Evolutionary conservation across 2,888 invertebrate genomes (phyloP), one percentile per base, ranked within the genome.

Genomic region (Oscheius myriophilus): DNA sequence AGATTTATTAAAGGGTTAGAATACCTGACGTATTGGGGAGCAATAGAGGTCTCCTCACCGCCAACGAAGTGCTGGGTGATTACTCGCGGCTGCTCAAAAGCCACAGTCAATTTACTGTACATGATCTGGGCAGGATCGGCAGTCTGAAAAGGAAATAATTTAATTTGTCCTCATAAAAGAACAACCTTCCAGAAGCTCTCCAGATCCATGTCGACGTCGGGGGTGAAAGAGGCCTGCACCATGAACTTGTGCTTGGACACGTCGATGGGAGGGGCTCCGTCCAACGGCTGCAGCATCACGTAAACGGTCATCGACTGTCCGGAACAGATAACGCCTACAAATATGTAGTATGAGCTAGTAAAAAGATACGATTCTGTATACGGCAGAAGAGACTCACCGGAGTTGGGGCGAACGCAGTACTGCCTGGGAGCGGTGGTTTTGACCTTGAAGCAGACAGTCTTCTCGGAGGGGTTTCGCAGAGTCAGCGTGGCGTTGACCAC

Each of bases 391-490:
- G 97, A 90, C 71, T 92, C 87, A 76, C 98, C 98, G 86, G 95
- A 95, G 89, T 98, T 99, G 76, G 98, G 98, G 87, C 97, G 92
- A 80, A 99, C 98, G 89, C 98, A 98, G 89, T 98, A 98, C 88
- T 94, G 93, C 89, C 95, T 97, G 78, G 98, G 98, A 78, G 97
- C 98, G 80, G 98, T 99, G 51, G 98, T 98, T 90, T 99, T 98
- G 86, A 99, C 96, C 91, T 98, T 98, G 90, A 96, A 98, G 87
- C 95, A 91, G 83, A 98, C 92, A 88, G 91, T 91, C 87, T 92
- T 91, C 71, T 91, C 91, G 83, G 93, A 91, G 54, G 95, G 95
- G 89, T 98, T 98, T 78, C 90, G 91, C 86, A 98, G 90, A 87
- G 91, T 92, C 91, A 98, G 92, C 86, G 93, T 91, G 64, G 95